Conservation (phyloP, 1,140 invertebrate genomes). For the Harlomillsia oculata region DNA sequence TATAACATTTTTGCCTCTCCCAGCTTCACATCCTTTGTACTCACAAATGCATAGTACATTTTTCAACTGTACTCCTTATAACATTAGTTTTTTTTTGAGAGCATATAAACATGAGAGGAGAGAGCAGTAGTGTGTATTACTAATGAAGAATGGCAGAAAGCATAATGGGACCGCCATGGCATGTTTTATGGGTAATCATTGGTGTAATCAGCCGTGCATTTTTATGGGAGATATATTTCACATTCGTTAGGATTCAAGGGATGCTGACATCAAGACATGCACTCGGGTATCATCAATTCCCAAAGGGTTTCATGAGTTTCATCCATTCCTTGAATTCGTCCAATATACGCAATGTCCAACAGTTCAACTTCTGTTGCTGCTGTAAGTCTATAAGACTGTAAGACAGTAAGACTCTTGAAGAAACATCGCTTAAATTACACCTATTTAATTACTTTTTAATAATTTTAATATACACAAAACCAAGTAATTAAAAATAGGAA, state of each 20-base stretch:
- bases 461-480: too few relatives aligned
- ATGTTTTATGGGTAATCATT: constrained; percentile 22
- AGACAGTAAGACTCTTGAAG: too few relatives aligned
- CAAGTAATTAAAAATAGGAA: neutral
- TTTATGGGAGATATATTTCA: constrained; percentile 14
- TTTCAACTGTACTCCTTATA: constrained; percentile 4
- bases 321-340: neutral
- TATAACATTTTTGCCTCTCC: neutral
- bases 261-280: too few relatives aligned
- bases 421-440: too few relatives aligned
- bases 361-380: neutral
- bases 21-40: neutral
- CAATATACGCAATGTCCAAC: neutral
- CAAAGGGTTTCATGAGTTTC: neutral
- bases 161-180: constrained; percentile 9
- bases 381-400: neutral
- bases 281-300: too few relatives aligned
- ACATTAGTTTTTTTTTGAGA: too few relatives aligned
- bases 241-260: neutral
- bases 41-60: constrained; percentile 4
- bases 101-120: too few relatives aligned
- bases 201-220: constrained; percentile 18
- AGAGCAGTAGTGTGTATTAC: constrained; percentile 10
- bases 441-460: too few relatives aligned
- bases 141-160: constrained; percentile 18